Evolutionary conservation across 1,140 invertebrate species (phyloP), one percentile per base, ranked within the genome.

Genomic region (Ditylenchus dipsaci): DNA sequence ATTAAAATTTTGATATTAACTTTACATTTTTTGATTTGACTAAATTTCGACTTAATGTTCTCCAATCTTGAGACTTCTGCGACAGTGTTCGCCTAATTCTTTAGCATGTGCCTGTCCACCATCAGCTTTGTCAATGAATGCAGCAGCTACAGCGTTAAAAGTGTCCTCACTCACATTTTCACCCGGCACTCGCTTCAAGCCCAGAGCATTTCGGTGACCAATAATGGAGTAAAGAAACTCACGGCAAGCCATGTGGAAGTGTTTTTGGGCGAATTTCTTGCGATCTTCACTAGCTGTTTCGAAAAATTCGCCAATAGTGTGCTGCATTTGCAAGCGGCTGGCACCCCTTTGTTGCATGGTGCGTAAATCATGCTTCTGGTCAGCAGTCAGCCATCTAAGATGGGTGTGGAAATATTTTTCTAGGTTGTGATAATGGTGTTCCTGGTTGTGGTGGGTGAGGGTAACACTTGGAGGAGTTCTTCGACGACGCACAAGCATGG

Each of bases 351-450:
- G n/a, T 53, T 53, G n/a, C 49, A 53, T 53, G 3, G 3, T 3
- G 7, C 72, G 43, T 7, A 72, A 15, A 33, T 63, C 42, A 1
- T 15, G 13, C 30, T 73, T 76, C 49, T 75, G 69, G 17, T 75
- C 64, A 30, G 74, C 58, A 21, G 33, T 77, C 17, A 77, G 38
- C 76, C 76, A 77, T 21, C 23, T 49, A 29, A 77, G 58, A 65
- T 77, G 77, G n/a, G 65, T 73, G 33, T 76, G 66, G 13, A 78
- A 45, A 13, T 69, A 74, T 21, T 77, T 45, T 23, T 78, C 73
- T 17, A 78, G 56, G 17, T 17, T 61, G 21, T 70, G 65, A 13
- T 58, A 66, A 1, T 59, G 49, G 23, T 74, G 27, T 33, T 61
- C 27, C 38, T 43, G 30, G 11, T 59, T 23, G 11, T 59, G 11